A percentile compares a stretch with the other conserved stretches of the same genome.
Conservation (phyloP, 2,888 invertebrate species). For the Apamea sordens region DNA sequence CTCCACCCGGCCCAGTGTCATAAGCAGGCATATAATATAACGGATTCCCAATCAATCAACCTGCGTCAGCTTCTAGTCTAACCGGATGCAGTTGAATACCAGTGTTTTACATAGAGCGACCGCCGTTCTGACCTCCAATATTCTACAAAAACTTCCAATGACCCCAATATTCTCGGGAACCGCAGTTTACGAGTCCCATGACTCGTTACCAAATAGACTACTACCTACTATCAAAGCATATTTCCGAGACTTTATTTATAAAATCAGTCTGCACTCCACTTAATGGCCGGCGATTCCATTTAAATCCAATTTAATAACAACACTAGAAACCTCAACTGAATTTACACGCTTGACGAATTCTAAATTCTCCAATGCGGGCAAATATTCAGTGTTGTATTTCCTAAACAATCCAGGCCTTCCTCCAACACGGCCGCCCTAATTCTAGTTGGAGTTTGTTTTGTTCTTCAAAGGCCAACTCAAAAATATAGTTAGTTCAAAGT, state of each 20-base stretch:
- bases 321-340: slow-evolving; percentile 32
- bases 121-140: background rate
- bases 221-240: slow-evolving; percentile 12
- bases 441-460: slow-evolving; percentile 51
- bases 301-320: slow-evolving; percentile 36
- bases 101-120: too few relatives aligned
- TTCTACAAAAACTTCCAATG: background rate
- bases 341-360: slow-evolving; percentile 40
- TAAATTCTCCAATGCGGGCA: slow-evolving; percentile 47
- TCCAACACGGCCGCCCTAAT: slow-evolving; percentile 52
- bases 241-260: slow-evolving; percentile 21
- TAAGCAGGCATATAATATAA: background rate
- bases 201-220: slow-evolving; percentile 1
- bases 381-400: slow-evolving; percentile 53
- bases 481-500: slow-evolving; percentile 39
- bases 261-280: slow-evolving; percentile 18
- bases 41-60: too few relatives aligned
- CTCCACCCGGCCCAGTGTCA: background rate
- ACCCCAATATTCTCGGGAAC: slow-evolving; percentile 1
- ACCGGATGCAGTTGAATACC: too few relatives aligned
- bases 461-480: slow-evolving; percentile 47
- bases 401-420: slow-evolving; percentile 52
- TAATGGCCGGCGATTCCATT: slow-evolving; percentile 31
- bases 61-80: too few relatives aligned
- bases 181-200: background rate